A percentile compares a stretch with the other conserved stretches of the same genome.
These are phyloP conservation scores for Cosmorhoe ocellata DNA, from an alignment of 2,888 invertebrate genomes.

Conservation along the genomic window DNA sequence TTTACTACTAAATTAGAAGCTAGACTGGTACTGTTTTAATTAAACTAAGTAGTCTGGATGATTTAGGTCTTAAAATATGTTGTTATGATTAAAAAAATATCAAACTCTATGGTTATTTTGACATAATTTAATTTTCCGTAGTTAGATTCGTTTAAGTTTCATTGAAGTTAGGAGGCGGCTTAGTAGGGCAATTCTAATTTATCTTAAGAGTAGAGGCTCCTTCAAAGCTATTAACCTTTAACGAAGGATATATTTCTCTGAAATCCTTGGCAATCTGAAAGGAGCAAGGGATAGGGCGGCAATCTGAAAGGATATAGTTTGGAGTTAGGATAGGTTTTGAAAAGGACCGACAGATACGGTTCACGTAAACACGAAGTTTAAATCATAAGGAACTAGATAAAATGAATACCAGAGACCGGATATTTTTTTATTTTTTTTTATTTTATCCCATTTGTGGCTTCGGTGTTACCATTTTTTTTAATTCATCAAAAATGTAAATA, in stretches of 20 bases:
- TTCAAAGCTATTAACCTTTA: slow-evolving; percentile 19
- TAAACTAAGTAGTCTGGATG: slow-evolving; percentile 10
- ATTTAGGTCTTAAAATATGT: background rate
- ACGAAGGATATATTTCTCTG: slow-evolving; percentile 10
- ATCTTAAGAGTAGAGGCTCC: slow-evolving; percentile 15
- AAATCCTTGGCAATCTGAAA: slow-evolving; percentile 1
- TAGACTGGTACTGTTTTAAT: slow-evolving; percentile 19
- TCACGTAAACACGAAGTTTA: background rate
- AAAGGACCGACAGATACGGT: background rate
- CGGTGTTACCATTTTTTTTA: too few species aligned
- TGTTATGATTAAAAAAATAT: too few species aligned
- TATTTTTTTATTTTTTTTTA: too few species aligned
- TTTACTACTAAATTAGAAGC: slow-evolving; percentile 25
- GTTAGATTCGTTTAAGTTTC: too few species aligned
- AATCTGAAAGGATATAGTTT: slow-evolving; percentile 2
- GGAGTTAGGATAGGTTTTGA: slow-evolving; percentile 1
- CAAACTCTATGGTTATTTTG: too few species aligned
- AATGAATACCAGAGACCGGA: too few species aligned
- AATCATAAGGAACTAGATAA: background rate
- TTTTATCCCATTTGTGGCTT: too few species aligned
- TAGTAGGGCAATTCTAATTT: slow-evolving; percentile 19
- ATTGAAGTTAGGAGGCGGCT: slow-evolving; percentile 1
- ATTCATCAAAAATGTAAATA: too few species aligned
- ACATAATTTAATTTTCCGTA: too few species aligned
- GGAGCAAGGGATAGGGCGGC: too few species aligned